Base-by-base conservation (phyloP, 1,140 invertebrate genomes). In the Bathynomus jamesi region DNA sequence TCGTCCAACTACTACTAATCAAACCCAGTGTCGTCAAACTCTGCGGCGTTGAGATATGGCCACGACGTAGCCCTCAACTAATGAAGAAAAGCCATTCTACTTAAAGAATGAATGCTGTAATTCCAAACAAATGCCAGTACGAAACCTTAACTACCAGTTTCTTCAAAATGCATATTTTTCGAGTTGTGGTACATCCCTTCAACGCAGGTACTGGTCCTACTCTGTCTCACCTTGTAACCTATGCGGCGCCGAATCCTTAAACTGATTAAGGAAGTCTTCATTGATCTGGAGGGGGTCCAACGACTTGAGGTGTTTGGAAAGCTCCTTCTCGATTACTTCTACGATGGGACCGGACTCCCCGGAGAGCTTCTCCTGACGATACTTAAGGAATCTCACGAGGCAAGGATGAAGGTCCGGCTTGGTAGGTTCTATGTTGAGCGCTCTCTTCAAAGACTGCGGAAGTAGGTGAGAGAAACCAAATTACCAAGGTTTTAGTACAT, bases 351-450 rank as follows among this genome's bases (percentile, higher is more conserved):
- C 11, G 46, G 31, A 69, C n/a, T 32, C 32, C 63, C 61, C 53
- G 24, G 62, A 31, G 21, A 74, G 61, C 29, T 78, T 78, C 53
- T 83, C 62, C 86, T 74, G 85, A 70, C 81, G 72, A 70, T 76
- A 79, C 63, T 79, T 83, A 72, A 86, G 83, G 79, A 95, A 94
- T 63, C 89, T 86, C 65, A 95, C 87, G 40, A 95, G 81, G 81
- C 92, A 95, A 78, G 88, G 87, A 83, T 96, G 94, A 28, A 97
- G 84, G 77, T 90, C 87, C 24, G 91, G 90, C 85, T 95, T 86
- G 0, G 85, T 83, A 2, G 87, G 81, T 79, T 92, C 87, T 70
- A 96, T 79, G 46, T 85, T 85, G 80, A 89, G 86, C 62, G 94
- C 93, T 61, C 95, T 87, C 82, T 93, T 95, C 79, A 97, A 87